phyloP scores from a whole-genome alignment of 2,113 vertebrate species.

The Albula goreensis region DNA sequence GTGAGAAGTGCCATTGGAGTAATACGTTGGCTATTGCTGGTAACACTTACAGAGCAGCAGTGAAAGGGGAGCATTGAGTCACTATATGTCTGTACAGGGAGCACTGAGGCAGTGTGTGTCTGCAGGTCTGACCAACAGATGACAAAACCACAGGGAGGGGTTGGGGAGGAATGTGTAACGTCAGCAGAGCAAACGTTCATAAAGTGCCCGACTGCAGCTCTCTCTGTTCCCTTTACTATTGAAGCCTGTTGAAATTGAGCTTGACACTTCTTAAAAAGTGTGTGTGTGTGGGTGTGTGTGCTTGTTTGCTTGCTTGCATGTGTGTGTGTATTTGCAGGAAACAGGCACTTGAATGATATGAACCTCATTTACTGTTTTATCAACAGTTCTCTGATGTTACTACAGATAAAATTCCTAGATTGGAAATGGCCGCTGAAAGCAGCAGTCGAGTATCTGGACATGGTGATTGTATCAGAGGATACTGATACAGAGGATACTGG shows the following conservation, averaged over 20 bases:
- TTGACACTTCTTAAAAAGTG: constrained; percentile 18
- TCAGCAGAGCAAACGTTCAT: constrained; percentile 7
- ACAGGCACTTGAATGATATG: not conserved
- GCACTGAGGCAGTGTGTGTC: not conserved
- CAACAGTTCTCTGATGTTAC: not conserved
- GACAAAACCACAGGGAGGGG: not conserved
- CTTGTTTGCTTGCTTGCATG: not conserved
- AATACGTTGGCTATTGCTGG: not conserved
- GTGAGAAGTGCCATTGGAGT: not conserved
- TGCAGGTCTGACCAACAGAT: constrained; percentile 3
- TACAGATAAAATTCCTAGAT: not conserved
- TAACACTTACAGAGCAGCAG: not conserved
- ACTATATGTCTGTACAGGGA: too few relatives aligned
- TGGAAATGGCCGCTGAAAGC: not conserved
- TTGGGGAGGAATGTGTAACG: constrained; percentile 1
- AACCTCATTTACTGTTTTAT: constrained; percentile 29
- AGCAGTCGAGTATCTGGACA: not conserved
- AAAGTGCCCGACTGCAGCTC: not conserved
- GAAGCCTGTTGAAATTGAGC: not conserved
- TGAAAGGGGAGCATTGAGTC: not conserved
- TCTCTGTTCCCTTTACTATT: not conserved
- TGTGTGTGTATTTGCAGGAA: constrained; percentile 11
- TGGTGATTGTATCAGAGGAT: not conserved
- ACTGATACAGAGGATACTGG: too few relatives aligned
- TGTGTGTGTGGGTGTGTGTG: constrained; percentile 17